Percentiles rank a stretch among this genome's conserved stretches.
These are phyloP conservation scores for Himantopus leucocephalus DNA, from an alignment of 2,113 vertebrate species.

Conservation along the genomic window DNA sequence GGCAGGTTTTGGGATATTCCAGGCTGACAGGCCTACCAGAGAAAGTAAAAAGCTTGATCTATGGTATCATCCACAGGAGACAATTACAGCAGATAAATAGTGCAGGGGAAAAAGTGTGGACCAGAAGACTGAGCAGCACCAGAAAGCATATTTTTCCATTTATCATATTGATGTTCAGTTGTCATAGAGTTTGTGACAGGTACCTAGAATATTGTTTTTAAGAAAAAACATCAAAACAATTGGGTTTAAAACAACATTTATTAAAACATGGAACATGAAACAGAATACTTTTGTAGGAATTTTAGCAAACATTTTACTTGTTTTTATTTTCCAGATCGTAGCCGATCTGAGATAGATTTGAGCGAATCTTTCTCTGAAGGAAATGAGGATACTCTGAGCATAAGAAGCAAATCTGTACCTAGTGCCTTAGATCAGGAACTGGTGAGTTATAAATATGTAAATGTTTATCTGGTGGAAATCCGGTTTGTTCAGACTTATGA, in stretches of 20 bases:
- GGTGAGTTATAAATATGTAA: conserved; percentile 69
- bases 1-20: not conserved
- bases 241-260: not conserved
- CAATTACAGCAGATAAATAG: not conserved
- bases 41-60: not conserved
- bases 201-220: not conserved
- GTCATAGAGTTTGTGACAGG: not conserved
- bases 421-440: conserved; percentile 81
- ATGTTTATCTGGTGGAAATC: not conserved
- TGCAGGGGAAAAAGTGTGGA: not conserved
- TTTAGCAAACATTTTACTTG: not conserved
- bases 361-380: conserved; percentile 79
- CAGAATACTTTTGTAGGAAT: not conserved
- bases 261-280: not conserved
- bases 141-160: not conserved
- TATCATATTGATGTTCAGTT: not conserved
- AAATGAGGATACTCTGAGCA: conserved; percentile 79
- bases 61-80: not conserved
- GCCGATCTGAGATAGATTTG: conserved; percentile 89
- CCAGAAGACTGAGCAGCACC: not conserved
- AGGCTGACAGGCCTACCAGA: not conserved
- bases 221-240: too few species aligned
- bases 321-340: conserved; percentile 79
- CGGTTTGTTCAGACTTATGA: not conserved
- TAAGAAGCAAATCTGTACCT: conserved; percentile 88